Base-by-base conservation (phyloP, 2,113 vertebrate species). In the Siniperca chuatsi region DNA sequence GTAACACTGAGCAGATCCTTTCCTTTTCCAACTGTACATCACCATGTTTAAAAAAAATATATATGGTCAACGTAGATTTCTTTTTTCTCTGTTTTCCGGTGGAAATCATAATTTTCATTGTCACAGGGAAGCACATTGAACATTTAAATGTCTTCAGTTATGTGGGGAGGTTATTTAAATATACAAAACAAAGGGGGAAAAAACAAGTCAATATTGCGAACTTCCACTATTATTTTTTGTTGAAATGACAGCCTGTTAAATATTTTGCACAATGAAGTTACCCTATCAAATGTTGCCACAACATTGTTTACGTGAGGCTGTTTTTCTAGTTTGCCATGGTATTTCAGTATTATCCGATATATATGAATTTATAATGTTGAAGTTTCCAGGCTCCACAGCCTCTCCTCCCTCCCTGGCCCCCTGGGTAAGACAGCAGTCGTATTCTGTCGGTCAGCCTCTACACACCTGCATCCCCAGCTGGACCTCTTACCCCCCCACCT, bases 391-490 rank as follows among this genome's bases (percentile, higher is more conserved):
- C 75, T 57, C 29, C 68, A 25, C 48, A 40, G 78, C 69, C 23
- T 37, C 78, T 29, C 82, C 54, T 82, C 54, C 62, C 29, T 68
- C 44, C 55, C 66, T 48, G 57, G 82, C 83, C 90, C 92, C 89
- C 89, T 81, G 92, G 92, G 92, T 87, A 90, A 92, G 90, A 87
- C 83, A 90, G 68, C 89, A 89, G 75, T 91, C 79, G 37, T 90
- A 85, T 94, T 92, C 92, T 87, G 92, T 90, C 69, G 92, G 91
- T 95, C 94, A 94, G 92, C 93, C 81, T 92, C 84, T 85, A 86
- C 86, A 93, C 95, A 96, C 95, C 95, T 96, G 94, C 93, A 94
- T 93, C 90, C 92, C 94, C 94, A 95, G 95, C 95, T 95, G 95
- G 94, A 94, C 90, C 75, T 89, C 86, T 78, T 61, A 61, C 64